These are phyloP conservation scores for Conopomorpha cramerella DNA, from an alignment of 1,140 invertebrate species.

Conservation along the genomic window DNA sequence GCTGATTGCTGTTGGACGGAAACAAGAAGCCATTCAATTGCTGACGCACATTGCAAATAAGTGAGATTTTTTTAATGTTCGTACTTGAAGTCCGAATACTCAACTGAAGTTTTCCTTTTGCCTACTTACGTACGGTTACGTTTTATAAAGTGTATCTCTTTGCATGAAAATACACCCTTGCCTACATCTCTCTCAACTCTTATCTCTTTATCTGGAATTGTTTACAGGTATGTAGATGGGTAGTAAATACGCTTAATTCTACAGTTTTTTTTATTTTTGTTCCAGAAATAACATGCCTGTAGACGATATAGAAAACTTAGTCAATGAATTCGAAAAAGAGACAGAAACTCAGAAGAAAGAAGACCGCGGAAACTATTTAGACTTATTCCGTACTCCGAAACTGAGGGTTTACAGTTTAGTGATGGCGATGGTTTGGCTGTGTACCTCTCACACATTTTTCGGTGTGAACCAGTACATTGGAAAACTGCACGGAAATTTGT, in stretches of 20 bases:
- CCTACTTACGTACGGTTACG: too few species aligned
- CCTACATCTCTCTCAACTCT: too few species aligned
- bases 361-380: conserved; percentile 28
- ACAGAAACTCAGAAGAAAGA: conserved; percentile 17
- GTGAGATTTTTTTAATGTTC: too few species aligned
- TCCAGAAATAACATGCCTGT: conserved; percentile 54
- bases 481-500: conserved; percentile 70
- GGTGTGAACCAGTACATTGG: conserved; percentile 77
- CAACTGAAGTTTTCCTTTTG: too few species aligned
- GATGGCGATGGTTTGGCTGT: conserved; percentile 70
- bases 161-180: too few species aligned
- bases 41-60: conserved; percentile 33
- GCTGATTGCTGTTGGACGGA: conserved; percentile 36
- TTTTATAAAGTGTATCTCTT: too few species aligned
- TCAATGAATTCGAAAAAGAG: conserved; percentile 27
- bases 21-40: conserved; percentile 27
- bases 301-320: conserved; percentile 53
- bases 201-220: too few species aligned
- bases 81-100: too few species aligned
- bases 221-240: too few species aligned
- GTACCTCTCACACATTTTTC: conserved; percentile 71
- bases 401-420: conserved; percentile 73
- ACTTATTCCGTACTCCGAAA: conserved; percentile 72
- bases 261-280: too few species aligned
- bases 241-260: too few species aligned